Percentiles rank a stretch among this genome's conserved stretches.
These are phyloP conservation scores for Dorcus hopei DNA, from an alignment of 2,888 invertebrate species.

Conservation along the genomic window DNA sequence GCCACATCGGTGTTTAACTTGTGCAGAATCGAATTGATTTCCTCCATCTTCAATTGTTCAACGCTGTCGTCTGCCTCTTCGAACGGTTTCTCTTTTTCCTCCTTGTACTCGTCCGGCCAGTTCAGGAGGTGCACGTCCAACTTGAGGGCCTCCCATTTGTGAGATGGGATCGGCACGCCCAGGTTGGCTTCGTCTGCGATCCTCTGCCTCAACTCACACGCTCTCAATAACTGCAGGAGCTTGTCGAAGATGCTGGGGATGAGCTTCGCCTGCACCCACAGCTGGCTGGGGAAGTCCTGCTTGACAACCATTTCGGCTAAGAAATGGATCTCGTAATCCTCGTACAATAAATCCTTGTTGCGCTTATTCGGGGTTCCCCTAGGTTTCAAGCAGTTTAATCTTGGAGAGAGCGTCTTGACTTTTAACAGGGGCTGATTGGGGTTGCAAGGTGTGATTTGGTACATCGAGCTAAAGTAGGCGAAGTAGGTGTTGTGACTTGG, in stretches of 20 bases:
- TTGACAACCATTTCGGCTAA: constrained; percentile 85
- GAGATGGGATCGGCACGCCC: constrained; percentile 32
- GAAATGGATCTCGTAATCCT: constrained; percentile 65
- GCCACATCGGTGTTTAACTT: constrained; percentile 44
- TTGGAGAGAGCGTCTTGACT: constrained; percentile 66
- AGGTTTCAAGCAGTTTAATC: constrained; percentile 62
- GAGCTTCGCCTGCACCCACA: constrained; percentile 83
- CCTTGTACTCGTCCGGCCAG: constrained; percentile 28
- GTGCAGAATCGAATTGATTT: constrained; percentile 39
- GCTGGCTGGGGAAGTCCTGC: constrained; percentile 65
- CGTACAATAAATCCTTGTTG: constrained; percentile 49
- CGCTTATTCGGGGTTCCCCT: constrained; percentile 44
- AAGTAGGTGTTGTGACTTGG: constrained; percentile 61
- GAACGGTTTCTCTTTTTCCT: constrained; percentile 2
- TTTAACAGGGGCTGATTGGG: constrained; percentile 73
- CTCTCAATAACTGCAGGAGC: constrained; percentile 63
- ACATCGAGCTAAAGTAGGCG: constrained; percentile 74
- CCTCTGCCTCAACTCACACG: constrained; percentile 65
- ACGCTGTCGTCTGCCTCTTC: constrained; percentile 11
- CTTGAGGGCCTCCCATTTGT: constrained; percentile 38
- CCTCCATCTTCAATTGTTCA: constrained; percentile 4
- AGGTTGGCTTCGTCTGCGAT: constrained; percentile 53
- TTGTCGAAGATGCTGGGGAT: constrained; percentile 85
- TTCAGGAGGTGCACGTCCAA: constrained; percentile 36
- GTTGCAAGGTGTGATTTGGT: constrained; percentile 63